Percentiles rank a stretch among this genome's conserved stretches.
Evolutionary conservation across 2,113 vertebrate species (phyloP).

Genomic region (Leucoraja erinaceus): DNA sequence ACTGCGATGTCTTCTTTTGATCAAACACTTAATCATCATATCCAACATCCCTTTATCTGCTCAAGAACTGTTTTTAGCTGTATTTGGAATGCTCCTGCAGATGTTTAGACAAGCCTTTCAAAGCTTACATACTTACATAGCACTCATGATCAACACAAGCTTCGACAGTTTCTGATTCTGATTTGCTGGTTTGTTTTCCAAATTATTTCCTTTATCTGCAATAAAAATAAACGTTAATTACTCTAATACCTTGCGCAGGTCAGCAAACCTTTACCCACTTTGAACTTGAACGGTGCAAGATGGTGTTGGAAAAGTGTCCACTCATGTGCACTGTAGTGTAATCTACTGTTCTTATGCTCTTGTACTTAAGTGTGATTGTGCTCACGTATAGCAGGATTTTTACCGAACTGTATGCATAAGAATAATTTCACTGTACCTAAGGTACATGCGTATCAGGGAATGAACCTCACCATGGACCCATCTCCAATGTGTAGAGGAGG

Average conservation of each 20-base stretch:
- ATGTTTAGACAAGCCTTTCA: not conserved
- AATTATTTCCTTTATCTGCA: slow-evolving; percentile 44
- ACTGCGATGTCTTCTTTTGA: too few species aligned
- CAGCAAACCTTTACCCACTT: not conserved
- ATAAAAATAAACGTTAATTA: slow-evolving; percentile 43
- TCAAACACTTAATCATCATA: not conserved
- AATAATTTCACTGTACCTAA: too few species aligned
- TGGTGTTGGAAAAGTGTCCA: too few species aligned
- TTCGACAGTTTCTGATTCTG: slow-evolving; percentile 49
- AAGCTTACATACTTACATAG: slow-evolving; percentile 55
- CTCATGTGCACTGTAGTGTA: too few species aligned
- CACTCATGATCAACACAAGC: slow-evolving; percentile 57
- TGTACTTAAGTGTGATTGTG: too few species aligned
- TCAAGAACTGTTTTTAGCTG: not conserved
- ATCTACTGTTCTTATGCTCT: too few species aligned
- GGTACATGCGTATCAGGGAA: too few species aligned
- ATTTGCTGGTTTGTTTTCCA: slow-evolving; percentile 43
- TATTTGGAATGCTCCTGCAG: not conserved
- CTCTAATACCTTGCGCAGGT: not conserved
- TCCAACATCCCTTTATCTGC: not conserved
- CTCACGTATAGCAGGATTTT: too few species aligned
- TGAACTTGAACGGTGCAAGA: too few species aligned
- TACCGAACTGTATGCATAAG: too few species aligned
- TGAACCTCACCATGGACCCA: not conserved
- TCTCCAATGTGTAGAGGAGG: not conserved